These are phyloP conservation scores for Drosophila nigrodunni DNA, from an alignment of 1,140 invertebrate species.

Conservation along the genomic window DNA sequence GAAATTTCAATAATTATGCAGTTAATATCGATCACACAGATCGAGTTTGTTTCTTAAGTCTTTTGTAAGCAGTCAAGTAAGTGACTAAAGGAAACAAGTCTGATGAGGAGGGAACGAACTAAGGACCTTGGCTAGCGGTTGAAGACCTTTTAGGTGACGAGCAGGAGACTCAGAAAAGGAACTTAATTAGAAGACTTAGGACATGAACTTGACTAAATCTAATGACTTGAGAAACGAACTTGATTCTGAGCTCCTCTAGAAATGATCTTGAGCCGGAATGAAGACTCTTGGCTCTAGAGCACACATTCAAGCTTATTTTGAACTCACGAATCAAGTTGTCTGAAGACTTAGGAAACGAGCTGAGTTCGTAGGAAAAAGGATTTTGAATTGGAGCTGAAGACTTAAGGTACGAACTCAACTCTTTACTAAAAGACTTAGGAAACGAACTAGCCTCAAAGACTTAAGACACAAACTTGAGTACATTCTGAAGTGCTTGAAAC, in stretches of 20 bases:
- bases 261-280: too few relatives aligned
- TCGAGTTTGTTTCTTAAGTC: neutral
- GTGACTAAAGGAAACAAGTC: too few relatives aligned
- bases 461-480: neutral
- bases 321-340: too few relatives aligned
- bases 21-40: neutral
- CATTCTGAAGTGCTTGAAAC: too few relatives aligned
- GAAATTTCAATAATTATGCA: constrained; percentile 1
- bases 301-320: too few relatives aligned
- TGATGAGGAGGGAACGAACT: too few relatives aligned
- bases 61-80: neutral
- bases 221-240: constrained; percentile 35
- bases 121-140: too few relatives aligned
- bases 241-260: neutral
- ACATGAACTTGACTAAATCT: constrained; percentile 41
- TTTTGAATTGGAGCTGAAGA: neutral
- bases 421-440: constrained; percentile 19
- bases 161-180: too few relatives aligned
- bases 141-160: too few relatives aligned
- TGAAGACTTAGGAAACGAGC: neutral
- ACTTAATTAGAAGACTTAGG: constrained; percentile 8
- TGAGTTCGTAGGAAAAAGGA: neutral
- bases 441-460: constrained; percentile 40
- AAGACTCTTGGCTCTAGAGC: too few relatives aligned
- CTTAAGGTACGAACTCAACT: neutral